A percentile compares a stretch with the other conserved stretches of the same genome.
These are phyloP conservation scores for Enteromius viviparus DNA, from an alignment of 2,797 vertebrate species.

Conservation along the genomic window DNA sequence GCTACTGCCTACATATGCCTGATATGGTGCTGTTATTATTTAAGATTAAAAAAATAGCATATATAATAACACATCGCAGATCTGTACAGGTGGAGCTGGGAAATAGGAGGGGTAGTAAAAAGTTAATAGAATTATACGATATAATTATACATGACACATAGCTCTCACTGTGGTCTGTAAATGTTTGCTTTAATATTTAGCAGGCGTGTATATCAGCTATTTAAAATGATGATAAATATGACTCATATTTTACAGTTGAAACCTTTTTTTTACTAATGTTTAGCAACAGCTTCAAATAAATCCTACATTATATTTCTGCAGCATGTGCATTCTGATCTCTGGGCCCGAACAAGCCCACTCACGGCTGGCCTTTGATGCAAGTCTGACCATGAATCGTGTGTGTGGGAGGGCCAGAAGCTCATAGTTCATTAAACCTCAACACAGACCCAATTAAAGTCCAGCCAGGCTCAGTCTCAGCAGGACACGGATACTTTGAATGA, in stretches of 20 bases:
- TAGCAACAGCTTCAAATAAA: not conserved
- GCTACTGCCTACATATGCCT: too few relatives aligned
- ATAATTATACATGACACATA: not conserved
- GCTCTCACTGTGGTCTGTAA: too few relatives aligned
- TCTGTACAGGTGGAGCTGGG: not conserved
- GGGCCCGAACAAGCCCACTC: not conserved
- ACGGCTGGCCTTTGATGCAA: constrained; percentile 23
- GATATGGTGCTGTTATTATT: too few relatives aligned
- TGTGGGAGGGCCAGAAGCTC: constrained; percentile 26
- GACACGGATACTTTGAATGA: constrained; percentile 46
- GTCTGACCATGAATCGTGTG: constrained; percentile 20
- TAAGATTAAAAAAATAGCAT: too few relatives aligned
- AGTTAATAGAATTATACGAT: too few relatives aligned
- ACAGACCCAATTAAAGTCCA: constrained; percentile 47
- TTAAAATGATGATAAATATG: not conserved
- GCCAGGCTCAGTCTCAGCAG: constrained; percentile 23
- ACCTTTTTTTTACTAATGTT: not conserved
- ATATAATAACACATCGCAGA: not conserved
- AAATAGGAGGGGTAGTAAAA: not conserved
- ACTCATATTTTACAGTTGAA: not conserved
- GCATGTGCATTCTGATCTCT: not conserved
- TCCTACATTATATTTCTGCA: not conserved
- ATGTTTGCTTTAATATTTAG: not conserved
- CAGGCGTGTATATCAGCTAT: not conserved
- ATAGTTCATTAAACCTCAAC: constrained; percentile 52